A percentile compares a stretch with the other conserved stretches of the same genome.
Evolutionary conservation across 1,140 invertebrate species (phyloP).

Genomic region (Apis dorsata): DNA sequence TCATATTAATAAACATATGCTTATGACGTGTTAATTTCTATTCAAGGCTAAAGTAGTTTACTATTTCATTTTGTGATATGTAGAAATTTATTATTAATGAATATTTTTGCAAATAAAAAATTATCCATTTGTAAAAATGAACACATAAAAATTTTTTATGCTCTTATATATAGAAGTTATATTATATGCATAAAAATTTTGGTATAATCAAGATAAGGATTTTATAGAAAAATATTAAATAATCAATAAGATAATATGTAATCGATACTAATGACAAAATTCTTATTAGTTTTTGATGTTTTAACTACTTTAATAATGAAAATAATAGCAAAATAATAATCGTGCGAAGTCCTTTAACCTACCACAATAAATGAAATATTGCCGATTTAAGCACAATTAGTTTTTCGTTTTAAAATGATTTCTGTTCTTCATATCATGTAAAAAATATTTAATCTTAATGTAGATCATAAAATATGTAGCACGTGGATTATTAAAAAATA

Average conservation of each 20-base stretch:
- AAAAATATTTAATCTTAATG: neutral
- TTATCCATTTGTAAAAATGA: neutral
- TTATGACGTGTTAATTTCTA: neutral
- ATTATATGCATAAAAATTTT: neutral
- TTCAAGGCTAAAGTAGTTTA: slow-evolving; percentile 9
- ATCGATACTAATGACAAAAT: neutral
- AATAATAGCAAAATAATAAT: neutral
- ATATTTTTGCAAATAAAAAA: neutral
- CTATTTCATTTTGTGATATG: neutral
- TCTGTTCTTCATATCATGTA: too few relatives aligned
- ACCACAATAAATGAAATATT: neutral
- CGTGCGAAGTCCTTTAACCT: neutral
- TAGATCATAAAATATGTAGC: slow-evolving; percentile 3
- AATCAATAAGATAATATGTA: neutral
- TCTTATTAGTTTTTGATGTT: neutral
- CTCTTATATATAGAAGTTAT: too few relatives aligned
- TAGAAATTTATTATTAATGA: neutral
- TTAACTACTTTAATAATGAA: neutral
- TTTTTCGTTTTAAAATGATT: neutral
- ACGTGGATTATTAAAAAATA: slow-evolving; percentile 10
- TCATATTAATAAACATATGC: neutral
- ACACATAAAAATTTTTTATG: neutral
- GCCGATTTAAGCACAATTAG: neutral
- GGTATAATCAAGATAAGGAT: neutral
- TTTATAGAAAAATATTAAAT: neutral